Evolutionary conservation across 2,888 invertebrate genomes (phyloP).

Genomic region (Orthosia incerta): DNA sequence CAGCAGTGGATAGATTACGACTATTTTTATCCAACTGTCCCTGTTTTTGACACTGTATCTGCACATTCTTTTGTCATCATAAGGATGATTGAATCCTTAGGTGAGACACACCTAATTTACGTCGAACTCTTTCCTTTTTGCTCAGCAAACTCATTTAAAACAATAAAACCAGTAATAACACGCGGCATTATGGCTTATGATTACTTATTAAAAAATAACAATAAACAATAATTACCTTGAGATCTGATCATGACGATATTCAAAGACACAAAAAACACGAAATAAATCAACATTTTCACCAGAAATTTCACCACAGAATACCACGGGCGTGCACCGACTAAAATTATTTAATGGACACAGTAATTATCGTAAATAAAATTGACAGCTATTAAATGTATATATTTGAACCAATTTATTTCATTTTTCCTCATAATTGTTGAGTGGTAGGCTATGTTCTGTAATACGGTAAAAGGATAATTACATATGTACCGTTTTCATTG

Average conservation of each 20-base stretch:
- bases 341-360: background rate
- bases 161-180: background rate
- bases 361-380: conserved; percentile 23
- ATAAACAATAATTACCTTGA: background rate
- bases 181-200: background rate
- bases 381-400: conserved; percentile 1
- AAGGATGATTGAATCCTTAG: background rate
- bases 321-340: background rate
- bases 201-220: background rate
- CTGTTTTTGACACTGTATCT: too few species aligned
- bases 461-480: conserved; percentile 18
- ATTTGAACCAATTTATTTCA: background rate
- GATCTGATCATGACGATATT: background rate
- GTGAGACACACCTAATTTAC: background rate
- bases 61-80: background rate
- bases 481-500: background rate
- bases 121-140: background rate
- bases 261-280: conserved; percentile 15
- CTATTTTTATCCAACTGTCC: background rate
- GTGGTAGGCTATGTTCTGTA: background rate
- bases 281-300: conserved; percentile 17
- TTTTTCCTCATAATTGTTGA: conserved; percentile 8
- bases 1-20: background rate
- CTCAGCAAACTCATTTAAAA: background rate
- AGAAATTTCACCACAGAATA: background rate